phyloP scores from a whole-genome alignment of 2,113 vertebrate species.

The Rattus rattus region DNA sequence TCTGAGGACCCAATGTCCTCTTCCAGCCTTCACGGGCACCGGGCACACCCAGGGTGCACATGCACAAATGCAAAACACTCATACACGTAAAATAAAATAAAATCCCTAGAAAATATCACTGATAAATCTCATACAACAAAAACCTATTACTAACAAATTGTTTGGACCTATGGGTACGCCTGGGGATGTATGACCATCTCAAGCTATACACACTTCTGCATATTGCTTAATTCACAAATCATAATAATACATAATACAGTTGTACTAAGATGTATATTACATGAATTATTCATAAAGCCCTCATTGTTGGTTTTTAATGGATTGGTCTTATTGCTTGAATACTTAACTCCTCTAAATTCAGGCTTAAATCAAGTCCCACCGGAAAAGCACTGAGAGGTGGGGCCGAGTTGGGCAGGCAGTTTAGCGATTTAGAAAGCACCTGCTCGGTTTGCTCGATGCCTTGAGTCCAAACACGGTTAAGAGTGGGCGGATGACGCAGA shows the following conservation, averaged over 20 bases:
- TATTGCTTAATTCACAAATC: background rate
- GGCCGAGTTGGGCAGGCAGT: background rate
- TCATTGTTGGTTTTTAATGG: background rate
- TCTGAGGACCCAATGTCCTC: background rate
- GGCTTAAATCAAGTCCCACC: background rate
- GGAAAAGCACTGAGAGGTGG: background rate
- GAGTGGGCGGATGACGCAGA: background rate
- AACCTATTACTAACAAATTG: background rate
- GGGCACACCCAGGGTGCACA: background rate
- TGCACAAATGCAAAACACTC: background rate
- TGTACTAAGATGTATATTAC: background rate
- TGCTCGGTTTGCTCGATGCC: background rate
- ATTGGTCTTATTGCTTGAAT: background rate
- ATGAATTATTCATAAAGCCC: background rate
- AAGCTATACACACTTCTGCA: background rate
- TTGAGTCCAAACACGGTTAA: background rate
- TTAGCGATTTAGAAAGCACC: background rate
- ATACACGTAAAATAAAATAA: background rate
- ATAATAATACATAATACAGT: background rate
- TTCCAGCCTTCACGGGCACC: background rate
- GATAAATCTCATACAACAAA: background rate
- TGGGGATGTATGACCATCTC: background rate
- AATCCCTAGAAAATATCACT: slow-evolving; percentile 20
- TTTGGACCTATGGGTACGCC: background rate
- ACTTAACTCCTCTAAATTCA: background rate